Conservation (phyloP, 2,797 vertebrate genomes). For the Gymnothorax reevesii region DNA sequence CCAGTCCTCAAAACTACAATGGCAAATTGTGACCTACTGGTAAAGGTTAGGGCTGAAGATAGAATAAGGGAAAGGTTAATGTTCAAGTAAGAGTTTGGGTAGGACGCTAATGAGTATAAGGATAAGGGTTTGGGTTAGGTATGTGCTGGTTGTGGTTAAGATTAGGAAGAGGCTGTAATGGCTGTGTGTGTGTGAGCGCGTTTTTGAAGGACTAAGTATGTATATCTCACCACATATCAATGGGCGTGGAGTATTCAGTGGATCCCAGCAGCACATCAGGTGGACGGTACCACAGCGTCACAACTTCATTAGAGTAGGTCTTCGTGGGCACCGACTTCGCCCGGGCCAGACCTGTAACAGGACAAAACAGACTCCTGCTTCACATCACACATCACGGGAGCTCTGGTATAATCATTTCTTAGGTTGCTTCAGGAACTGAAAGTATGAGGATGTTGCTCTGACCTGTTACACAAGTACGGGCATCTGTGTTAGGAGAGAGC, state of each 20-base stretch:
- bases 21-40: too few relatives aligned
- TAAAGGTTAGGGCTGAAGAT: too few relatives aligned
- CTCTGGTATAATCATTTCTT: not conserved
- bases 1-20: too few relatives aligned
- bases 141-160: too few relatives aligned
- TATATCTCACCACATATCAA: slow-evolving; percentile 78
- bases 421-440: not conserved
- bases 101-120: too few relatives aligned
- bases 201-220: not conserved
- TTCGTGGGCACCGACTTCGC: slow-evolving; percentile 78
- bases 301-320: slow-evolving; percentile 77
- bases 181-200: not conserved
- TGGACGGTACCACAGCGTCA: slow-evolving; percentile 80
- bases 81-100: too few relatives aligned
- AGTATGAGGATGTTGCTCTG: not conserved
- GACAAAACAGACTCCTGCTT: not conserved
- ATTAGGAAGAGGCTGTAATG: not conserved
- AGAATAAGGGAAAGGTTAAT: too few relatives aligned
- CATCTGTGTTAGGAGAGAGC: not conserved
- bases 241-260: slow-evolving; percentile 79
- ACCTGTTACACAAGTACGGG: too few relatives aligned
- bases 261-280: slow-evolving; percentile 79
- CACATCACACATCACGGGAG: not conserved
- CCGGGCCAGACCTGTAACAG: slow-evolving; percentile 71
- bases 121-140: too few relatives aligned